Conservation (phyloP, 2,113 vertebrate species). For the Notiomystis cincta region DNA sequence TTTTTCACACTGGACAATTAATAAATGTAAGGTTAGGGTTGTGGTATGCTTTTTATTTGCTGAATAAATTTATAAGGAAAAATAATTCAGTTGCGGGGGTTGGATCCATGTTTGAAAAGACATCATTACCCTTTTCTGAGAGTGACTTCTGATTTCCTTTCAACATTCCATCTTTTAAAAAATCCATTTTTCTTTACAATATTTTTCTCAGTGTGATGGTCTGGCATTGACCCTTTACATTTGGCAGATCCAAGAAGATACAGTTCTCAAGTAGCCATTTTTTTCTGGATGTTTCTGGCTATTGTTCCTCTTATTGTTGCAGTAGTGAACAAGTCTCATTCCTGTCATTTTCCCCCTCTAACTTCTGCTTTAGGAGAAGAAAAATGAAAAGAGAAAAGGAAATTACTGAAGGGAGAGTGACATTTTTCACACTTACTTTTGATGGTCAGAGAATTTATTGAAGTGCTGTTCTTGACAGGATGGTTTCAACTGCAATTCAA, state of each 20-base stretch:
- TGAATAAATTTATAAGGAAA: neutral
- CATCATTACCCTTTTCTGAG: neutral
- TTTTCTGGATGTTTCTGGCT: conserved; percentile 18
- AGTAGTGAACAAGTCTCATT: neutral
- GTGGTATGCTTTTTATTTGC: neutral
- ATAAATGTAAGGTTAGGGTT: neutral
- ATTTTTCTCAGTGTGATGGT: neutral
- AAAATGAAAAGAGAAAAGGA: neutral
- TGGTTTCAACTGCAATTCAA: conserved; percentile 25
- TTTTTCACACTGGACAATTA: neutral
- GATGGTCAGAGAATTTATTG: conserved; percentile 37
- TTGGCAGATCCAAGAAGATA: neutral
- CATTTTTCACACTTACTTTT: conserved; percentile 39
- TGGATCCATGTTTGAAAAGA: neutral
- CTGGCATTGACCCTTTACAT: neutral
- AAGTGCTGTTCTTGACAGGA: conserved; percentile 34
- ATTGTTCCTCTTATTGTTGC: conserved; percentile 22
- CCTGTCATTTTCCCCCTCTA: neutral
- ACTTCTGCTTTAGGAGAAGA: neutral
- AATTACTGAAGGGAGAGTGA: conserved; percentile 30
- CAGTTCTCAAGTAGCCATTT: neutral
- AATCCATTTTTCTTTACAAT: neutral
- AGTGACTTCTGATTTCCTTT: neutral
- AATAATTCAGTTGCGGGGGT: neutral
- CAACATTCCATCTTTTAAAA: neutral